Conservation (phyloP, 1,140 invertebrate genomes). For the Musca vetustissima region DNA sequence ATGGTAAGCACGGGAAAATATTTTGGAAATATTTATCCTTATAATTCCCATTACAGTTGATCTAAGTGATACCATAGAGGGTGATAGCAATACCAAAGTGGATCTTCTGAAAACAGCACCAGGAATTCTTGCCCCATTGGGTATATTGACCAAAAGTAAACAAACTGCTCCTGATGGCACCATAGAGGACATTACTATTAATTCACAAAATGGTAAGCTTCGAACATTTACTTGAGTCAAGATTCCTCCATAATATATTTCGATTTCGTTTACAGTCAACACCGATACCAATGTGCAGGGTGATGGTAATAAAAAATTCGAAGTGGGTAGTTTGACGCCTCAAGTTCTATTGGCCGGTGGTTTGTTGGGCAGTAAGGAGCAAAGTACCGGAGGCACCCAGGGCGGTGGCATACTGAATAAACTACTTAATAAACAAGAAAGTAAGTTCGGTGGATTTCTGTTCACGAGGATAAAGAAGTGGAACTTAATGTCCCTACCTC, state of each 20-base stretch:
- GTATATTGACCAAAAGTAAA: neutral
- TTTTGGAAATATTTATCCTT: neutral
- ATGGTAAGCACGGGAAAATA: neutral
- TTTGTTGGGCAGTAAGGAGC: neutral
- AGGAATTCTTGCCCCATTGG: neutral
- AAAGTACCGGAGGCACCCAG: neutral
- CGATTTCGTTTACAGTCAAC: no score
- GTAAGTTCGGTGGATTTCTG: neutral
- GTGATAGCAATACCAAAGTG: neutral
- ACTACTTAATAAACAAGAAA: neutral
- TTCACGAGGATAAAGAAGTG: neutral
- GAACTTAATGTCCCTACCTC: no score
- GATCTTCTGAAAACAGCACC: neutral
- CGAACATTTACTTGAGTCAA: neutral
- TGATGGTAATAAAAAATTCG: neutral
- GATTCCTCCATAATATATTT: no score
- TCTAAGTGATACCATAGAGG: slow-evolving; percentile 1
- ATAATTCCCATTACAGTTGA: neutral
- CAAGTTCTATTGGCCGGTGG: neutral
- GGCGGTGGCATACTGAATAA: neutral
- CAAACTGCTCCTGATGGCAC: neutral
- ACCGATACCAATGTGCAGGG: neutral
- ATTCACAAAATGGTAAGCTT: neutral
- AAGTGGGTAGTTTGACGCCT: neutral
- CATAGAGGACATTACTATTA: neutral